These are phyloP conservation scores for Spodoptera litura DNA, from an alignment of 1,140 invertebrate genomes.

Conservation along the genomic window DNA sequence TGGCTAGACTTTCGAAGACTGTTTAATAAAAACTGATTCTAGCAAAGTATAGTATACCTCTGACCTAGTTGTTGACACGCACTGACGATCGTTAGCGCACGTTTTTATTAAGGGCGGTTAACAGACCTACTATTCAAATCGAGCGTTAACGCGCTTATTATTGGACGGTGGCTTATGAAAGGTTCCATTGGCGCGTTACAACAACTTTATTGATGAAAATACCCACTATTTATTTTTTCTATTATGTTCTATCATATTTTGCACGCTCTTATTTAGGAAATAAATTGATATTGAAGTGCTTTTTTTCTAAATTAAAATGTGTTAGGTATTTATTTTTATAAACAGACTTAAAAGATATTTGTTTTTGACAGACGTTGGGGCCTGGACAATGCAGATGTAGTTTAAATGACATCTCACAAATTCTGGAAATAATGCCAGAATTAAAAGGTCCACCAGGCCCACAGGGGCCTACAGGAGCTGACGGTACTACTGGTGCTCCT, in stretches of 20 bases:
- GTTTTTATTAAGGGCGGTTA: no score
- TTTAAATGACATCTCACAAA: slow-evolving; percentile 71
- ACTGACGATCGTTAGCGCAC: no score
- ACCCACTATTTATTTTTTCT: slow-evolving; percentile 5
- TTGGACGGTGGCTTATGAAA: no score
- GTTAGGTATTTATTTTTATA: background rate
- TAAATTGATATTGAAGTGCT: no score
- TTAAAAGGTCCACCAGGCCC: slow-evolving; percentile 90
- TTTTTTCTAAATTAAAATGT: no score
- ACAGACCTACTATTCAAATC: no score
- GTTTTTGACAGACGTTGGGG: slow-evolving; percentile 57
- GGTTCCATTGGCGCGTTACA: no score
- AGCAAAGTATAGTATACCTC: background rate
- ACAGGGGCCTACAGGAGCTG: slow-evolving; percentile 86
- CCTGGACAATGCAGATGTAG: slow-evolving; percentile 74
- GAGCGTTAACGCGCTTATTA: no score
- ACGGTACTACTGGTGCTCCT: slow-evolving; percentile 84
- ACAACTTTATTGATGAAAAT: background rate
- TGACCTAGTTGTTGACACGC: no score
- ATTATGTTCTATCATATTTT: background rate
- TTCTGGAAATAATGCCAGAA: slow-evolving; percentile 86
- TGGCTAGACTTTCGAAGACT: background rate
- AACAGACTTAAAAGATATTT: background rate
- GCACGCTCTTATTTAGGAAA: background rate
- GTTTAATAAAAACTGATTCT: slow-evolving; percentile 1